phyloP scores from a whole-genome alignment of 2,113 vertebrate species.

The Cygnus buccinator region DNA sequence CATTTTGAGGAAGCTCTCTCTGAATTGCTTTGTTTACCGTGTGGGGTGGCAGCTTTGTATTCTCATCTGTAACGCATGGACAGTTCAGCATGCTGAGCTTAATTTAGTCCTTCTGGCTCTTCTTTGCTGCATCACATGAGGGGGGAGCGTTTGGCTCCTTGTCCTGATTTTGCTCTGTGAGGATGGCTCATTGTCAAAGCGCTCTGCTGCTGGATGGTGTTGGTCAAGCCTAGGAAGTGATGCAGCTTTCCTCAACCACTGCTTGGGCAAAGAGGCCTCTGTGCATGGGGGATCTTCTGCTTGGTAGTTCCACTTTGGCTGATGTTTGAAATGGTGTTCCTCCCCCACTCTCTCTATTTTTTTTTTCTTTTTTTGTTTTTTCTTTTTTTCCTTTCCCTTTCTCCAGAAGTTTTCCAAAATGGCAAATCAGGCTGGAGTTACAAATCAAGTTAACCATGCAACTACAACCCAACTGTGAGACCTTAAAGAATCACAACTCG shows the following conservation, averaged over 20 bases:
- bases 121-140: neutral
- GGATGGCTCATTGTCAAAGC: neutral
- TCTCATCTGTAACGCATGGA: neutral
- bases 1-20: neutral
- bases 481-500: neutral
- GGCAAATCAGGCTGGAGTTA: neutral
- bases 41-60: neutral
- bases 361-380: neutral
- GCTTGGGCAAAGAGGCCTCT: neutral
- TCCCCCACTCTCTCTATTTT: neutral
- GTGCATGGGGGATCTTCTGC: neutral
- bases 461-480: neutral
- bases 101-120: neutral
- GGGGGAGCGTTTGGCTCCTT: neutral
- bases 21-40: neutral
- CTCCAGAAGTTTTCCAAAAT: neutral
- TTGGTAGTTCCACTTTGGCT: neutral
- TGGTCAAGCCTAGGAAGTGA: neutral
- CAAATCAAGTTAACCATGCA: neutral
- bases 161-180: neutral
- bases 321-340: neutral
- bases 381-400: neutral
- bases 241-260: neutral
- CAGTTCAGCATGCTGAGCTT: neutral
- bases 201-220: neutral